Conservation (phyloP, 2,797 vertebrate genomes). For the Microhierax caerulescens region DNA sequence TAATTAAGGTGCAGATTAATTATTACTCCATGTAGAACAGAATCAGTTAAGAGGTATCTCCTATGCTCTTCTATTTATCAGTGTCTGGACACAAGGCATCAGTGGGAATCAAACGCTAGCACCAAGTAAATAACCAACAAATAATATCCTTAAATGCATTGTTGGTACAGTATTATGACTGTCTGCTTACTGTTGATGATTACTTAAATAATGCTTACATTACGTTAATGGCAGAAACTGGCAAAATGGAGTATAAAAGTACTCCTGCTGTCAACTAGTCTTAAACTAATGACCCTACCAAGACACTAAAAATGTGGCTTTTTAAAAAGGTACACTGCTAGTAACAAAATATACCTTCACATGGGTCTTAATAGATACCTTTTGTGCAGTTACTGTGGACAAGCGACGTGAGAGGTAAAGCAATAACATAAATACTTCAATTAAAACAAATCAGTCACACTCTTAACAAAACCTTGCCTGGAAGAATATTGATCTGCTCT, state of each 20-base stretch:
- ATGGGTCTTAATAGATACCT: not conserved
- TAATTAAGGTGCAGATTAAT: slow-evolving; percentile 63
- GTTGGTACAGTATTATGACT: slow-evolving; percentile 16
- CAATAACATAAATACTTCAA: not conserved
- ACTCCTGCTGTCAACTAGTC: not conserved
- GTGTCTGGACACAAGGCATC: slow-evolving; percentile 51
- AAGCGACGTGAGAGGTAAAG: not conserved
- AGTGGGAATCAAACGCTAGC: slow-evolving; percentile 56
- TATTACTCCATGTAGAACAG: slow-evolving; percentile 30
- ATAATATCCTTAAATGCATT: slow-evolving; percentile 41
- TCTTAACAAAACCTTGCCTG: not conserved
- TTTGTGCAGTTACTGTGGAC: not conserved
- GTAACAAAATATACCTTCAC: not conserved
- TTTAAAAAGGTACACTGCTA: not conserved
- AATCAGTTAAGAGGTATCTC: slow-evolving; percentile 34
- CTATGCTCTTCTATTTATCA: slow-evolving; percentile 17
- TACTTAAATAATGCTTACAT: not conserved
- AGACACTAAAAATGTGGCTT: not conserved
- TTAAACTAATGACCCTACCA: not conserved
- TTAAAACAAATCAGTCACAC: not conserved
- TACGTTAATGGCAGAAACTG: not conserved
- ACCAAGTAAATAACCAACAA: slow-evolving; percentile 62
- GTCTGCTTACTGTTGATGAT: not conserved
- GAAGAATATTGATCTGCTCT: not conserved
- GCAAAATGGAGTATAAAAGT: not conserved